Evolutionary conservation across 2,797 vertebrate species (phyloP).

Genomic region (Artibeus jamaicensis): DNA sequence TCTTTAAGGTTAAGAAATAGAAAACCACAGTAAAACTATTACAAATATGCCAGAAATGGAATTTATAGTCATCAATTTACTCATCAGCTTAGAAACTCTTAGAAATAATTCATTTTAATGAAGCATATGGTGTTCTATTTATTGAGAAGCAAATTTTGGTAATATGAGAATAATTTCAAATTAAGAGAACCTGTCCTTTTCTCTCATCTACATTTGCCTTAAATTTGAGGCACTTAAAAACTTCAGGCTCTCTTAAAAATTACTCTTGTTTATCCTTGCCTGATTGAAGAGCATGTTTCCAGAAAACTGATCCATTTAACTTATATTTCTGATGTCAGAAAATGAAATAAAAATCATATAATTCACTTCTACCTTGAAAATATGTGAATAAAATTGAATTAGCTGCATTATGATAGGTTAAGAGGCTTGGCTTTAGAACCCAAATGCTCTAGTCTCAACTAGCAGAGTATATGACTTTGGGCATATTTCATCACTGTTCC

Average conservation of each 20-base stretch:
- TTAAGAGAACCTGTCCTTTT: neutral
- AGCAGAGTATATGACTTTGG: neutral
- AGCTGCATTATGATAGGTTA: neutral
- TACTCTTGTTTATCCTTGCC: neutral
- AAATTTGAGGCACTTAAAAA: neutral
- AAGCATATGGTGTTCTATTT: conserved; percentile 7
- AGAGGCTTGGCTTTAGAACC: neutral
- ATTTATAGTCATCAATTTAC: neutral
- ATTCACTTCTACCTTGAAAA: conserved; percentile 4
- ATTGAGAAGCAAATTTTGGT: conserved; percentile 21
- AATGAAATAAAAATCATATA: neutral
- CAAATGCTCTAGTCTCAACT: neutral
- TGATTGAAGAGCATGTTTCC: neutral
- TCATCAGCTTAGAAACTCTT: conserved; percentile 17
- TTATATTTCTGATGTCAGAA: neutral
- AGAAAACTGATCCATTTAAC: neutral
- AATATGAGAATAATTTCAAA: conserved; percentile 5
- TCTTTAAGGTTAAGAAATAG: neutral
- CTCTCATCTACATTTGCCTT: neutral
- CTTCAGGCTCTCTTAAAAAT: neutral
- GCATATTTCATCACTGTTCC: neutral
- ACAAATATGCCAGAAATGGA: neutral
- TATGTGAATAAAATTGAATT: neutral
- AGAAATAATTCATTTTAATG: conserved; percentile 33
- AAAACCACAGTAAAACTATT: conserved; percentile 16